Base-by-base conservation (phyloP, 1,140 invertebrate genomes). In the Panonychus citri region DNA sequence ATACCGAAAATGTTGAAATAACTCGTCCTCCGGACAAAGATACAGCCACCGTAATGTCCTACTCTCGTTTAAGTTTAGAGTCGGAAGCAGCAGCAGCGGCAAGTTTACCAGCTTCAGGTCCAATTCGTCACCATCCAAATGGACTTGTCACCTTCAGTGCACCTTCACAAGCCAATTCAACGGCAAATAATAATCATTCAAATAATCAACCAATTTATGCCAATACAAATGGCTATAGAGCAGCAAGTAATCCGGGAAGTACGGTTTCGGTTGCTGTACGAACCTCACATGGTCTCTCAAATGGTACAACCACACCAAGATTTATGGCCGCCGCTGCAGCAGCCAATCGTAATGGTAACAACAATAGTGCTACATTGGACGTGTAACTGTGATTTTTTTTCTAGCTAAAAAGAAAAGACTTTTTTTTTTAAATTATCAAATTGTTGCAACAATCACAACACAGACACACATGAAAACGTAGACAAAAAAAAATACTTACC, bases 1-100 rank as follows among this genome's bases (percentile, higher is more conserved):
- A 85, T 64, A 84, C 83, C 0, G 83, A 85, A 66, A 85, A 85
- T 62, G 77, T 87, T 12, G 81, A 85, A 71, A 81, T 60, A 12
- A 60, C 57, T 55, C 53, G 43, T 21, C 30, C 49, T 26, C 46
- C 42, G 12, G 56, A 55, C 24, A 57, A 60, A 34, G 57, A 58
- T 26, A 46, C 43, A 8, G 60, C 57, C 8, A 54, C 55, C 10
- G 56, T 61, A 17, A 58, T 62, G 59, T 61, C 61, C 8, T 60
- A 62, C 43, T 60, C 59, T 25, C 27, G 57, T n/a, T 55, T 61
- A 34, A 46, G 55, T 50, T 34, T 61, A n/a, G 57, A 58, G 26
- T 25, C 54, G n/a, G 61, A 62, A 40, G 46, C 60, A 21, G 50
- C 24, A 19, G 39, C 24, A n/a, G 40, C 43, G 19, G 28, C 52